Percentiles rank a stretch among this genome's conserved stretches.
phyloP scores from a whole-genome alignment of 2,888 invertebrate genomes.

The Cataglyphis cursor region DNA sequence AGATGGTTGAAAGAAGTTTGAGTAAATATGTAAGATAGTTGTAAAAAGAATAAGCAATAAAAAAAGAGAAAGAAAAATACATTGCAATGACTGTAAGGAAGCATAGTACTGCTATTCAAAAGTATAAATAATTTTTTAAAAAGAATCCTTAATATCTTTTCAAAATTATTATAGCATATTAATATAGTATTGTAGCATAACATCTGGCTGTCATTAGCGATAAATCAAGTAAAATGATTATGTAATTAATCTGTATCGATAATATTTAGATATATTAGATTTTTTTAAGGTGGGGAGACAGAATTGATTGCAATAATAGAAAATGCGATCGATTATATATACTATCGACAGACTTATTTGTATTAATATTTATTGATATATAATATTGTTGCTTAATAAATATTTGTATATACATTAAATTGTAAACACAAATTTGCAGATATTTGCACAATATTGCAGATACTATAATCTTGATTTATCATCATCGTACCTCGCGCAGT shows the following conservation, averaged over 20 bases:
- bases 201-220: neutral
- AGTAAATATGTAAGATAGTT: neutral
- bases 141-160: neutral
- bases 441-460: constrained; percentile 7
- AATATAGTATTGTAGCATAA: neutral
- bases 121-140: neutral
- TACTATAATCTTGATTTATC: neutral
- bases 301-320: neutral
- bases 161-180: neutral
- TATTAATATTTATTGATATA: neutral
- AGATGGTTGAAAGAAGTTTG: neutral
- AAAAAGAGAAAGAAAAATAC: neutral
- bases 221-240: neutral
- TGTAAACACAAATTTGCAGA: constrained; percentile 6
- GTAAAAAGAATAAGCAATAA: neutral
- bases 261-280: neutral
- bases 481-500: neutral
- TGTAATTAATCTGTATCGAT: neutral
- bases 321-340: neutral
- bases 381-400: neutral
- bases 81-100: neutral
- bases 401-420: constrained; percentile 27
- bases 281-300: neutral
- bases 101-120: neutral
- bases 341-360: neutral